These are phyloP conservation scores for Aquatica leii DNA, from an alignment of 2,888 invertebrate genomes.

Conservation along the genomic window DNA sequence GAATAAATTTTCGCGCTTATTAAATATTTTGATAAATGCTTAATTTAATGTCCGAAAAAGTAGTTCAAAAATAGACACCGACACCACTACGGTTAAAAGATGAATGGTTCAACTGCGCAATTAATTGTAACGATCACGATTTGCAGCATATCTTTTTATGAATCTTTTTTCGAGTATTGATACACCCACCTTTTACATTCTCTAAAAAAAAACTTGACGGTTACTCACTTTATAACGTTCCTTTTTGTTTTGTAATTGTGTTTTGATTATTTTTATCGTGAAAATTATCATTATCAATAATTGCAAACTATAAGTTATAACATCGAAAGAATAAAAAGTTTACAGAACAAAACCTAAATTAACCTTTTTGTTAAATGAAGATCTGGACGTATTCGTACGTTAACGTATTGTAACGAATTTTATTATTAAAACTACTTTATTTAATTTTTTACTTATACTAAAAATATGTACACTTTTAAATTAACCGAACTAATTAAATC, in stretches of 20 bases:
- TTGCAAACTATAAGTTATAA: too few relatives aligned
- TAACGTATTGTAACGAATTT: too few relatives aligned
- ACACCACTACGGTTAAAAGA: constrained; percentile 23
- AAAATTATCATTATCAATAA: too few relatives aligned
- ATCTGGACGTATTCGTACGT: too few relatives aligned
- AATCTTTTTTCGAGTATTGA: constrained; percentile 43
- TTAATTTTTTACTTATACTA: too few relatives aligned
- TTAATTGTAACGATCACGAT: constrained; percentile 48
- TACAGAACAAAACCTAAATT: too few relatives aligned
- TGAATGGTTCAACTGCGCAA: constrained; percentile 45
- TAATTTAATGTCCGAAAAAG: not conserved
- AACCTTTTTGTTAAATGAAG: too few relatives aligned
- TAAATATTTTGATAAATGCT: constrained; percentile 12
- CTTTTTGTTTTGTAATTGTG: not conserved
- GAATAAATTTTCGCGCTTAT: constrained; percentile 51
- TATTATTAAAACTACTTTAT: too few relatives aligned
- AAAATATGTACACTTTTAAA: too few relatives aligned
- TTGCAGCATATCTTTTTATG: constrained; percentile 45
- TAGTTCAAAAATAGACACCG: not conserved
- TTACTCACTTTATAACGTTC: not conserved
- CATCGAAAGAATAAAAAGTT: too few relatives aligned
- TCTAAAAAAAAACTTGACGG: constrained; percentile 12
- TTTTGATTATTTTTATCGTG: too few relatives aligned
- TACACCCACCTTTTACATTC: constrained; percentile 40
- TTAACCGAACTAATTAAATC: too few relatives aligned